Evolutionary conservation across 2,888 invertebrate genomes (phyloP), one percentile per base, ranked within the genome.

Genomic region (Drosophila meridionalis): DNA sequence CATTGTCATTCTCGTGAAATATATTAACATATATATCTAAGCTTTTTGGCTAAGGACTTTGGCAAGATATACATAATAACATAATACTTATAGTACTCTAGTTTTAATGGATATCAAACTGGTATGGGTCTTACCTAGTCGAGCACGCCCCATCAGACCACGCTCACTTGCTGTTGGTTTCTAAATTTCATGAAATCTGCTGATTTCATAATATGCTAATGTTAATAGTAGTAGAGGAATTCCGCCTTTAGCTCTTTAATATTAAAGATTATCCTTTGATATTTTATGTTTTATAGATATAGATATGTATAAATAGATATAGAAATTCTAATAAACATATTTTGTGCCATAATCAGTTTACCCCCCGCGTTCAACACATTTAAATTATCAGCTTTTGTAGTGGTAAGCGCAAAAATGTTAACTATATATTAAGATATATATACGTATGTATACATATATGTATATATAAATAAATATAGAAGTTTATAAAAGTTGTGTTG

Each of bases 251-350:
- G 50, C 32, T 9, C n/a, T n/a, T 32, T 14, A 50, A n/a, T 32
- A 2, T 2, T 32, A 9, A 50, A 50, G n/a, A n/a, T 50, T 50
- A n/a, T n/a, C 32, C 50, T 50, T 50, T 50, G 50, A 50, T 50
- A 50, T 50, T 50, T n/a, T 32, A n/a, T 14, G 8, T n/a, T 5
- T n/a, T 30, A n/a, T 14, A 7, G 0, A 32, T 50, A 32, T 32
- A 8, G 11, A 28, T 12, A 30, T 48, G n/a, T 32, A 1, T 48
- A 50, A n/a, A 32, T 43, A 20, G 20, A n/a, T 11, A 26, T 43
- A 43, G 8, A 3, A 14, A 28, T 12, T 28, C 0, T 47, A 47
- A 47, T 28, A 12, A 47, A 7, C 45, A 28, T 47, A 26, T 12
- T 47, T 47, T 28, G 5, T 12, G 45, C 1, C 26, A 1, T 28